Percentiles rank a stretch among this genome's conserved stretches.
These are phyloP conservation scores for Onychomys arenicola DNA, from an alignment of 2,797 vertebrate species.

Conservation along the genomic window DNA sequence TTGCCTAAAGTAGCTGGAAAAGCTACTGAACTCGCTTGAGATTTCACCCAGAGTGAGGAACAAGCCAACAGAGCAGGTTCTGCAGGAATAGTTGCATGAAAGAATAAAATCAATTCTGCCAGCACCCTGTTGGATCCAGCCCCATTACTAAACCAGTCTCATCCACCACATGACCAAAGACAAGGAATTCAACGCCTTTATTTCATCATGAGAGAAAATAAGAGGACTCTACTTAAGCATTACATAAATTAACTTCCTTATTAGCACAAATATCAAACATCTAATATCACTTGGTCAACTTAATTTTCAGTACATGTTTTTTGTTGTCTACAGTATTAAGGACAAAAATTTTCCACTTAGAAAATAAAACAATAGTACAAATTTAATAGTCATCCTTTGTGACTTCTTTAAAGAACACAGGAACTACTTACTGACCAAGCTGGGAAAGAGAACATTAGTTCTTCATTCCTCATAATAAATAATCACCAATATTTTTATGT, in stretches of 20 bases:
- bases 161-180: neutral
- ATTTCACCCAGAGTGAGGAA: conserved; percentile 6
- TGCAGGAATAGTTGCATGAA: neutral
- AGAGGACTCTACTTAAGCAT: neutral
- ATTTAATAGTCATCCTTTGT: neutral
- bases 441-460: neutral
- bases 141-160: neutral
- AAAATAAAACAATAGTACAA: neutral
- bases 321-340: neutral
- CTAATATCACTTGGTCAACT: neutral
- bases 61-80: conserved; percentile 28
- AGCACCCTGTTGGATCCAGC: neutral
- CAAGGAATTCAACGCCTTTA: neutral
- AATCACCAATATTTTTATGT: neutral
- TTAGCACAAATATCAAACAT: neutral
- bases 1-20: neutral
- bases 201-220: conserved; percentile 26
- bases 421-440: neutral
- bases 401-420: neutral
- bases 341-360: neutral
- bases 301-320: neutral
- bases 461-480: neutral
- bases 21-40: neutral
- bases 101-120: conserved; percentile 34
- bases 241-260: neutral